Evolutionary conservation across 2,888 invertebrate genomes (phyloP).

Genomic region (Pandemis cinnamomeana): DNA sequence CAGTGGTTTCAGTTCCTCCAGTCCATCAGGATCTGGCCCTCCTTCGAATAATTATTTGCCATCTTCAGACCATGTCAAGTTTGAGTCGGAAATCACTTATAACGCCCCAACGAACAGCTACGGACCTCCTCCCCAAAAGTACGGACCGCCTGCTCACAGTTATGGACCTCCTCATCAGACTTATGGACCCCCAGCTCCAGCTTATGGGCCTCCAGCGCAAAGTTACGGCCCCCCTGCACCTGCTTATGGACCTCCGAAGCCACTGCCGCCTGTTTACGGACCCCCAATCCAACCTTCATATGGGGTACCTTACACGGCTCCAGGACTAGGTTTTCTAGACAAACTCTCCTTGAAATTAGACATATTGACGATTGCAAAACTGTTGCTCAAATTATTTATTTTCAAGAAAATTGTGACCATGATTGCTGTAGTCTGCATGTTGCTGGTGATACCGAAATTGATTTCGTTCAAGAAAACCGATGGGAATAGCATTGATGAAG

Average conservation of each 20-base stretch:
- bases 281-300: conserved; percentile 75
- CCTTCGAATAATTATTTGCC: conserved; percentile 59
- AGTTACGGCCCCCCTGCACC: conserved; percentile 70
- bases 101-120: conserved; percentile 69
- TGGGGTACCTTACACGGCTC: conserved; percentile 84
- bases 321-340: conserved; percentile 84
- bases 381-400: conserved; percentile 89
- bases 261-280: conserved; percentile 66
- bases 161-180: conserved; percentile 66
- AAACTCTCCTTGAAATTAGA: conserved; percentile 89
- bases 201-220: conserved; percentile 75
- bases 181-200: conserved; percentile 69
- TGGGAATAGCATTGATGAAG: conserved; percentile 61
- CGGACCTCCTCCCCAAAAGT: conserved; percentile 64
- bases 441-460: conserved; percentile 90
- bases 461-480: conserved; percentile 78
- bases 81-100: conserved; percentile 67
- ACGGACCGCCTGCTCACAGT: conserved; percentile 58
- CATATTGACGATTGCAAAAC: conserved; percentile 89
- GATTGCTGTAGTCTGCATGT: conserved; percentile 89
- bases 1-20: conserved; percentile 65
- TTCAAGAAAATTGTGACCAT: conserved; percentile 93
- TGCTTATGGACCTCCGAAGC: conserved; percentile 67
- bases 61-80: conserved; percentile 63
- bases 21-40: conserved; percentile 55